A percentile compares a stretch with the other conserved stretches of the same genome.
Conservation (phyloP, 1,140 invertebrate genomes). For the Drosophila ohnishii region DNA sequence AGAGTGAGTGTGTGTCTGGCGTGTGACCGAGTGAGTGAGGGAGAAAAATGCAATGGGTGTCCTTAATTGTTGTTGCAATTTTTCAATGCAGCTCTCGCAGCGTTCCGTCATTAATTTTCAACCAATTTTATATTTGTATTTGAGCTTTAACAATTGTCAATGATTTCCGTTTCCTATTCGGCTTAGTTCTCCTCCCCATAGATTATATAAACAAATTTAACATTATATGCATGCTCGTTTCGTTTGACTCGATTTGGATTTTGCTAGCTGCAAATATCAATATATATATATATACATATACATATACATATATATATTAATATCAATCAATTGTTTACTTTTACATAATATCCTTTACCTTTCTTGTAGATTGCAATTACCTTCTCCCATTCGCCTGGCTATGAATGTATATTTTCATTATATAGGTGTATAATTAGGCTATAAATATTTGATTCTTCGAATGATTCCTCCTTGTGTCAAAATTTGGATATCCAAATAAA, state of each 20-base stretch:
- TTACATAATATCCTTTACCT: constrained; percentile 9
- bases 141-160: constrained; percentile 78
- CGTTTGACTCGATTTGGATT: constrained; percentile 41
- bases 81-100: constrained; percentile 10
- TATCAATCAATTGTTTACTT: constrained; percentile 22
- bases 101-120: constrained; percentile 1
- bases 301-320: constrained; percentile 24
- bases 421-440: constrained; percentile 55
- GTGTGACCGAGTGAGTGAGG: constrained; percentile 13
- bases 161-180: constrained; percentile 46
- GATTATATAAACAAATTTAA: constrained; percentile 83
- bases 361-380: constrained; percentile 44
- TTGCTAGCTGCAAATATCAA: constrained; percentile 19
- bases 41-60: constrained; percentile 37
- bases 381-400: constrained; percentile 8
- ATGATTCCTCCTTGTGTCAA: constrained; percentile 9
- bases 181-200: constrained; percentile 58
- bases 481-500: constrained; percentile 36
- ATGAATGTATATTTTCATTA: constrained; percentile 57
- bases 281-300: background rate
- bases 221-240: constrained; percentile 62
- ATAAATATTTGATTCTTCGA: constrained; percentile 41
- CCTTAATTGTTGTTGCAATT: background rate
- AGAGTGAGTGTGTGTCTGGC: constrained; percentile 4
- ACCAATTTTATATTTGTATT: constrained; percentile 44